Evolutionary conservation across 2,888 invertebrate genomes (phyloP).

Genomic region (Fissipunctia ypsillon): DNA sequence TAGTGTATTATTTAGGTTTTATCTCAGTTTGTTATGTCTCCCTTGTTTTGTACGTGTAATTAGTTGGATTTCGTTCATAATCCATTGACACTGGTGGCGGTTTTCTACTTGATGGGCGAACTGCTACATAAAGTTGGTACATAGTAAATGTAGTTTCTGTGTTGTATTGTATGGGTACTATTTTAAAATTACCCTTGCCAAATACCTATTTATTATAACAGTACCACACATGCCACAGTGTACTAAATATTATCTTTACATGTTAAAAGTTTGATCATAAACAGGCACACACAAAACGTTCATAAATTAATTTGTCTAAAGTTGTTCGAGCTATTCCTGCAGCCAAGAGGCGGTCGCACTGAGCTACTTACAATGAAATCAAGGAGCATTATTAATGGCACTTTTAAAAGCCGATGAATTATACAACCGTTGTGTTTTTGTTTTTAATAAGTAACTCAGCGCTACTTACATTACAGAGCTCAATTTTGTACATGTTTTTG

Average conservation of each 20-base stretch:
- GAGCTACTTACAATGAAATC: conserved; percentile 18
- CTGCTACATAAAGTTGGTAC: neutral
- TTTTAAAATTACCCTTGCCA: neutral
- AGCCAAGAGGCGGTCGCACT: neutral
- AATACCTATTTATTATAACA: neutral
- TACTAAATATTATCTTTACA: neutral
- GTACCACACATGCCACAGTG: neutral
- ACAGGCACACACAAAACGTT: neutral
- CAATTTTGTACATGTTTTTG: neutral
- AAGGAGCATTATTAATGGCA: conserved; percentile 54
- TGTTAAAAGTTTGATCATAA: neutral
- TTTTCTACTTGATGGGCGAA: neutral
- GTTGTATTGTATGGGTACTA: too few species aligned
- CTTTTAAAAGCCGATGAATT: conserved; percentile 16
- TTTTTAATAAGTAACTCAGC: conserved; percentile 6
- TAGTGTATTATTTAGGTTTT: conserved; percentile 11
- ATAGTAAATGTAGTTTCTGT: neutral
- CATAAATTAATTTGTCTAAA: conserved; percentile 1
- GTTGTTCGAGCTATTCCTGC: neutral
- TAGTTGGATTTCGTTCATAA: neutral
- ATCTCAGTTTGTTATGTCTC: neutral
- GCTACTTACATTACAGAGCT: neutral
- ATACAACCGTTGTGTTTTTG: conserved; percentile 13
- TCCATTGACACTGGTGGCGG: neutral
- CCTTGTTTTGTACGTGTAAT: neutral